Percentiles rank a stretch among this genome's conserved stretches.
Evolutionary conservation across 2,888 invertebrate genomes (phyloP).

Genomic region (Nephrotoma flavescens): DNA sequence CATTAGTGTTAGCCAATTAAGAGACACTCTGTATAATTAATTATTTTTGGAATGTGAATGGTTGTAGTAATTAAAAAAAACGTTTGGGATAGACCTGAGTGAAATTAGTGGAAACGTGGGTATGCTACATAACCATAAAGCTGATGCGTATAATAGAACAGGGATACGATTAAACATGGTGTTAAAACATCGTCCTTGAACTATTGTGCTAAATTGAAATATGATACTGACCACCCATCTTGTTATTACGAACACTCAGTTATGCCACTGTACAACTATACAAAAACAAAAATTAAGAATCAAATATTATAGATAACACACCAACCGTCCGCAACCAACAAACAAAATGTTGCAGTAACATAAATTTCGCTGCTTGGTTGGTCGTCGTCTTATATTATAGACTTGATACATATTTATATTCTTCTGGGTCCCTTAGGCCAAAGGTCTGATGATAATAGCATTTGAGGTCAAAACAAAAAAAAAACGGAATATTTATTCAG

Average conservation of each 20-base stretch:
- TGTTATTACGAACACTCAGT: background rate
- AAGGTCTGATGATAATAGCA: conserved; percentile 6
- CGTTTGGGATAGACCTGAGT: no score
- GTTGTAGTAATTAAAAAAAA: no score
- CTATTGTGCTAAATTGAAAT: no score
- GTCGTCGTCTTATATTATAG: background rate
- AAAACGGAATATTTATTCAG: background rate
- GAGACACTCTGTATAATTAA: no score
- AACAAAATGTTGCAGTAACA: background rate
- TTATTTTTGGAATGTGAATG: no score
- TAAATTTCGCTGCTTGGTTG: background rate
- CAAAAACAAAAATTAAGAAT: background rate
- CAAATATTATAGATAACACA: background rate
- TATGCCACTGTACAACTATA: background rate
- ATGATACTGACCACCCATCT: no score
- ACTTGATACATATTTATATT: background rate
- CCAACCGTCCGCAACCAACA: background rate
- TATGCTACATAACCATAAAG: no score
- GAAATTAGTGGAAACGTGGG: no score
- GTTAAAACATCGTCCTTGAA: no score
- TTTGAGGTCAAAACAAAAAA: conserved; percentile 1
- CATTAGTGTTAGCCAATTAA: no score
- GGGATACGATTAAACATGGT: no score
- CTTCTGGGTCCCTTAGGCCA: conserved; percentile 4
- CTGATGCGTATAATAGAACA: no score